These are phyloP conservation scores for Drosophila pandora DNA, from an alignment of 1,140 invertebrate species.

Conservation along the genomic window DNA sequence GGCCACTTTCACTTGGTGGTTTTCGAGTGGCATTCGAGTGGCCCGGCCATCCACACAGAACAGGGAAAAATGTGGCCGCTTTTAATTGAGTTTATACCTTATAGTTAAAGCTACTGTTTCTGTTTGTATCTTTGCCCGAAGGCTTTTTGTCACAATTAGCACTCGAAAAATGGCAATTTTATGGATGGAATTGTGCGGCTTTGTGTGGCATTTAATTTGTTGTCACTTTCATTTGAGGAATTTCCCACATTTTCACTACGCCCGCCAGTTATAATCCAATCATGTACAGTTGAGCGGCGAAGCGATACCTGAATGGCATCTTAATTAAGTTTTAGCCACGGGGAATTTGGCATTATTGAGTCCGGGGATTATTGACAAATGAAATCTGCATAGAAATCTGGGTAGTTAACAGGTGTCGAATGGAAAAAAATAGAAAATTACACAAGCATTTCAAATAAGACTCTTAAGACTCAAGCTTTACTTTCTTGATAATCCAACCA, in stretches of 20 bases:
- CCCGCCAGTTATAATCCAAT: slow-evolving; percentile 50
- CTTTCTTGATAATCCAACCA: background rate
- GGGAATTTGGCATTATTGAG: slow-evolving; percentile 8
- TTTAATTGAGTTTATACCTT: slow-evolving; percentile 70
- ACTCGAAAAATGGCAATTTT: slow-evolving; percentile 39
- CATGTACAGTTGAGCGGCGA: slow-evolving; percentile 59
- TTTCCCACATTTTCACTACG: slow-evolving; percentile 66
- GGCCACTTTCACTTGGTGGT: slow-evolving; percentile 70
- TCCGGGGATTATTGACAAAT: slow-evolving; percentile 13
- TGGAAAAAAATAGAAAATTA: background rate
- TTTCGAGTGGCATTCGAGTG: slow-evolving; percentile 43
- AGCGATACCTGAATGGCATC: slow-evolving; percentile 31
- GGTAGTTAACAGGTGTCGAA: background rate
- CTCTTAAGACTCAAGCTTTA: background rate
- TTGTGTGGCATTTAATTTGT: slow-evolving; percentile 21
- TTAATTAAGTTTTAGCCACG: slow-evolving; percentile 35
- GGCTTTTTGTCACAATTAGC: slow-evolving; percentile 60
- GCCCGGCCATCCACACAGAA: slow-evolving; percentile 50
- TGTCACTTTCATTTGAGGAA: slow-evolving; percentile 78
- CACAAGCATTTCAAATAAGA: too few relatives aligned
- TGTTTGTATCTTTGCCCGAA: slow-evolving; percentile 8
- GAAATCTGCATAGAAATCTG: slow-evolving; percentile 9
- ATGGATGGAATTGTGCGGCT: slow-evolving; percentile 7
- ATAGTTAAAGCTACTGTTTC: slow-evolving; percentile 16
- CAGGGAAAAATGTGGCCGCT: slow-evolving; percentile 28